These are phyloP conservation scores for Boulengeromyrus knoepffleri DNA, from an alignment of 2,113 vertebrate genomes.

Conservation along the genomic window DNA sequence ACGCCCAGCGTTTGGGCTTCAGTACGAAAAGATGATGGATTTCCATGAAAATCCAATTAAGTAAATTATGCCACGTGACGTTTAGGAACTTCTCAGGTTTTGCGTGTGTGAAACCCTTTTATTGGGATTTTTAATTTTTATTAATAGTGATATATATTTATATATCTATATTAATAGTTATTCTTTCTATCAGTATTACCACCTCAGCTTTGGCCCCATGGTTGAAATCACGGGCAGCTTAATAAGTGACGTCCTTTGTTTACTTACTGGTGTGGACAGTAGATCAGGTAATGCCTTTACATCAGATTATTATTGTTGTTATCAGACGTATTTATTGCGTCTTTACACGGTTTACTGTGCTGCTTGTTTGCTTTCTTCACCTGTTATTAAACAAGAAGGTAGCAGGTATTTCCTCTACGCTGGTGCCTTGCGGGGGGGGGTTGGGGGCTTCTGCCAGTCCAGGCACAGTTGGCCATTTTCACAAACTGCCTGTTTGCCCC, in stretches of 20 bases:
- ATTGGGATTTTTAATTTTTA: background rate
- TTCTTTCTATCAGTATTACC: background rate
- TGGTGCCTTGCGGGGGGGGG: background rate
- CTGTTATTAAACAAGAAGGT: slow-evolving; percentile 6
- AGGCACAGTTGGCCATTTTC: slow-evolving; percentile 21
- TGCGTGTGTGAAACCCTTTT: background rate
- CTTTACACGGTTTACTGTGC: background rate
- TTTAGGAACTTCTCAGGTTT: background rate
- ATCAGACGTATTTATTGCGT: slow-evolving; percentile 18
- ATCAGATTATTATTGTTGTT: background rate
- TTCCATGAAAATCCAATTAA: slow-evolving; percentile 28
- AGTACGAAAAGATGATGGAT: slow-evolving; percentile 17
- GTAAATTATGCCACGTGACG: background rate
- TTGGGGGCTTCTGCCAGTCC: background rate
- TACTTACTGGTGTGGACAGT: background rate
- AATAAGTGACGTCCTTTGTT: slow-evolving; percentile 36
- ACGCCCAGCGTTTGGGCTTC: background rate
- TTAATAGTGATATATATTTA: background rate
- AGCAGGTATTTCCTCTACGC: slow-evolving; percentile 43
- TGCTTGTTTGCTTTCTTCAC: background rate
- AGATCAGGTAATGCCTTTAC: slow-evolving; percentile 42
- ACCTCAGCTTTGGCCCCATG: background rate
- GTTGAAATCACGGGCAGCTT: background rate
- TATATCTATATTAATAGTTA: background rate
- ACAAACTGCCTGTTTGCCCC: slow-evolving; percentile 28